Conservation (phyloP, 1,140 invertebrate genomes). For the Saccostrea echinata region DNA sequence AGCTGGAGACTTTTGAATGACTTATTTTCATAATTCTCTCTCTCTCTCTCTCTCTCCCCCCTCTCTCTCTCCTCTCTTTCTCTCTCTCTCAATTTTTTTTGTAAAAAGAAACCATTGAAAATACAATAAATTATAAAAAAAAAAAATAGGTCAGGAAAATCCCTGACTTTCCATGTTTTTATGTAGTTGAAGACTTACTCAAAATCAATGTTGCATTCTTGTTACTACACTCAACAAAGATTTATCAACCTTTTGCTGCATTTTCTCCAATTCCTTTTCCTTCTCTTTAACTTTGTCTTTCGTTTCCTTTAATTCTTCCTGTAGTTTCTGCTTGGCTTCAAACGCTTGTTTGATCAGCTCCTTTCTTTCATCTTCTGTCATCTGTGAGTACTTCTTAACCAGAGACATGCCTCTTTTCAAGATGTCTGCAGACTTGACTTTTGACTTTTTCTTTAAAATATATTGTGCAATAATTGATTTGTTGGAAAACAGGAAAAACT, state of each 20-base stretch:
- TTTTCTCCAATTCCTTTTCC: conserved; percentile 66
- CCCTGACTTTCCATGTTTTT: too few species aligned
- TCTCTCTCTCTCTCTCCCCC: too few species aligned
- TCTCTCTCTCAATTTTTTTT: too few species aligned
- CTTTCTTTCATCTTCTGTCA: conserved; percentile 70
- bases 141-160: too few species aligned
- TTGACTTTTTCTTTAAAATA: conserved; percentile 47
- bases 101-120: too few species aligned
- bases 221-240: background rate
- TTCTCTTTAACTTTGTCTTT: conserved; percentile 71
- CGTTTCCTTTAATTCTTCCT: conserved; percentile 70
- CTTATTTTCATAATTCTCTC: too few species aligned
- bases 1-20: too few species aligned
- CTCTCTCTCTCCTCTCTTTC: too few species aligned
- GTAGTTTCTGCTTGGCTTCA: conserved; percentile 69
- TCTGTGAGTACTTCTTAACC: conserved; percentile 70
- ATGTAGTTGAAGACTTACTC: too few species aligned
- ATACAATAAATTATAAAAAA: too few species aligned
- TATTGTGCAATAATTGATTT: background rate
- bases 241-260: conserved; percentile 69
- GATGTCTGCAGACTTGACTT: conserved; percentile 61
- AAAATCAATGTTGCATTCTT: too few species aligned
- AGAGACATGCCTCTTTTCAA: conserved; percentile 69
- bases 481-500: too few species aligned
- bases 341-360: conserved; percentile 72